Base-by-base conservation (phyloP, 2,888 invertebrate genomes). In the Pemphredon lugubris region DNA sequence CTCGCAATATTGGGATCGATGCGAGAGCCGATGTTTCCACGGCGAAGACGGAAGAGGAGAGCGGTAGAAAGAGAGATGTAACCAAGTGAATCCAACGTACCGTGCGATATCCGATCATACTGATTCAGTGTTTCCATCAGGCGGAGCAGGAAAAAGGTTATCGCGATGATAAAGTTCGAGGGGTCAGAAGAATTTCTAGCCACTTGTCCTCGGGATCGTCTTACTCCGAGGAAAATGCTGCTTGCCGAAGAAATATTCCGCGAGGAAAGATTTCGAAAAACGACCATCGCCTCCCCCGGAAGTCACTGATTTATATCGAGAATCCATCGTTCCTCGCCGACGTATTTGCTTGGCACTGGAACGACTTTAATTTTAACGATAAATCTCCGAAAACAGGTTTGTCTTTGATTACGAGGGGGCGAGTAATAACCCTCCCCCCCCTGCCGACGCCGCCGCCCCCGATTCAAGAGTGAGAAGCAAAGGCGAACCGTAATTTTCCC, bases 91-190 rank as follows among this genome's bases (percentile, higher is more conserved):
- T 71, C 37, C 57, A 66, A 71, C 58, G 61, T 57, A 47, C 61
- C 65, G 14, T 48, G 58, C 50, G 67, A 68, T 65, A 73, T 75
- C 58, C 73, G 73, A 75, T 75, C 74, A 53, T 73, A 67, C 74
- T 58, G 74, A 75, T 75, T 73, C 68, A 58, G 64, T 60, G 64
- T 73, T 65, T 61, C 74, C 68, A 65, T 68, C 59, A 34, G 40
- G 9, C 18, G 45, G 26, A 37, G 30, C 32, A 14, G 54, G 45
- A 40, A 39, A 48, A 63, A 69, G 68, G 65, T 75, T 73, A 69
- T 73, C 69, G 73, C 58, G 58, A 55, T 63, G 75, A 75, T 73
- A 75, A 75, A 73, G 59, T 66, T 66, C 65, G 44, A 30, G 42
- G 47, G 66, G 64, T 58, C 58, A 53, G 45, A 16, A 37, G 58